Evolutionary conservation across 2,113 vertebrate species (phyloP).

Genomic region (Paracanthobrama guichenoti): DNA sequence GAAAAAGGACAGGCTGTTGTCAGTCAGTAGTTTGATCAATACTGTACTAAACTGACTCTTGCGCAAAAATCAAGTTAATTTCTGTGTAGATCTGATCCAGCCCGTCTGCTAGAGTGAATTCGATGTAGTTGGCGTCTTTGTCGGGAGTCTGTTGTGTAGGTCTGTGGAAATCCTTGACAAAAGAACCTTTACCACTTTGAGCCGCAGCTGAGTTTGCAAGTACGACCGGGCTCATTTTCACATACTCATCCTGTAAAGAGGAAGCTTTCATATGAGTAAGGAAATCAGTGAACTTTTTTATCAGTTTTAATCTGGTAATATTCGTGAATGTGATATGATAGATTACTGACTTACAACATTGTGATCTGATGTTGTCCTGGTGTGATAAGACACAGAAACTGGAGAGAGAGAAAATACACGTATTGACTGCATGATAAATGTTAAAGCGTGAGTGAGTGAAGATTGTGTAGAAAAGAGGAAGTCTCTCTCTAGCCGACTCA

Average conservation of each 20-base stretch:
- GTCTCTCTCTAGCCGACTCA: background rate
- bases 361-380: background rate
- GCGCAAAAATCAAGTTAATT: background rate
- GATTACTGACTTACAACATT: background rate
- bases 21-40: background rate
- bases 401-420: background rate
- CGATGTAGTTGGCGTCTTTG: background rate
- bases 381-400: slow-evolving; percentile 16
- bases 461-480: background rate
- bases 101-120: background rate
- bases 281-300: background rate
- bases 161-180: background rate
- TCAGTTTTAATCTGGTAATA: background rate
- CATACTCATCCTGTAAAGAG: slow-evolving; percentile 25
- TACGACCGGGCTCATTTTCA: slow-evolving; percentile 9
- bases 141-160: background rate
- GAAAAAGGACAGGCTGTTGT: background rate
- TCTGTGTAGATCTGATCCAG: slow-evolving; percentile 2
- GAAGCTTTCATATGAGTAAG: background rate
- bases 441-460: background rate
- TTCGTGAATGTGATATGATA: background rate
- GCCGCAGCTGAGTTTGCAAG: background rate
- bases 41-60: slow-evolving; percentile 27
- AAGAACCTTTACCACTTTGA: background rate
- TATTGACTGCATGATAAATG: background rate